These are phyloP conservation scores for Chunga burmeisteri DNA, from an alignment of 2,113 vertebrate species.

Conservation along the genomic window DNA sequence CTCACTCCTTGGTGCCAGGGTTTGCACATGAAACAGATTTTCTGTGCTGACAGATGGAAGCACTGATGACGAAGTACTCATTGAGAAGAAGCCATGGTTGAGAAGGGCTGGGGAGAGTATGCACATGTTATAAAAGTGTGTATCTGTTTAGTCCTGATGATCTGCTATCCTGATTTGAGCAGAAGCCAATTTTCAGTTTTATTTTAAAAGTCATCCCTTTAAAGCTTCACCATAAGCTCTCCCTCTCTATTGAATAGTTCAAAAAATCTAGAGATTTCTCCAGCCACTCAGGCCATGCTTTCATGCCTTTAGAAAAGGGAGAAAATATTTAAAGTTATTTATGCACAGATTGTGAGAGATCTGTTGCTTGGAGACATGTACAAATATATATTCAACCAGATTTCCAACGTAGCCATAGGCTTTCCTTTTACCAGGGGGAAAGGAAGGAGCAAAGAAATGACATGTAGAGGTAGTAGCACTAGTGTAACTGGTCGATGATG, in stretches of 20 bases:
- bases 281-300: not conserved
- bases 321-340: not conserved
- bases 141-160: conserved; percentile 38
- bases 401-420: not conserved
- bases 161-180: conserved; percentile 19
- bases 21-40: not conserved
- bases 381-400: not conserved
- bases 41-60: not conserved
- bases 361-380: not conserved
- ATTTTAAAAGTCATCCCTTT: conserved; percentile 13
- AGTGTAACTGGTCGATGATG: not conserved
- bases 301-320: not conserved
- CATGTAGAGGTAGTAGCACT: not conserved
- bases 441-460: not conserved
- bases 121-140: not conserved
- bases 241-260: not conserved
- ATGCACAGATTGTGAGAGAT: not conserved
- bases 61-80: not conserved
- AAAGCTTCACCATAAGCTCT: conserved; percentile 12
- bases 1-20: not conserved
- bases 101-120: not conserved
- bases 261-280: conserved; percentile 12
- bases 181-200: not conserved
- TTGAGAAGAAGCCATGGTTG: not conserved
- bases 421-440: not conserved